Conservation (phyloP, 2,113 vertebrate genomes). For the Grus americana region DNA sequence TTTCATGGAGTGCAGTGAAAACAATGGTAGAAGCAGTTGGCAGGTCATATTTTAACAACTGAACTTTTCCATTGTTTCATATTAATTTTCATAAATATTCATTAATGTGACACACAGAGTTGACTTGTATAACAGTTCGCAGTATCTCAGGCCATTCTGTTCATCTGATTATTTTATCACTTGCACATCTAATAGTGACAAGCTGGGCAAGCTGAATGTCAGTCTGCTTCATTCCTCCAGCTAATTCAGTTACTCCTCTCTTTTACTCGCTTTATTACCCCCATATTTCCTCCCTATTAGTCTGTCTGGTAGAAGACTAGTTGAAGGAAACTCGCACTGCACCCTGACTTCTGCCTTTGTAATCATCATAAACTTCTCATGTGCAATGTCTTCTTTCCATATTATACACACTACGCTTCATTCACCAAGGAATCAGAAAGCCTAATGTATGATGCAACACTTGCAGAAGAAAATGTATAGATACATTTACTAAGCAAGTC, state of each 20-base stretch:
- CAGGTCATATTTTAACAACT: slow-evolving; percentile 10
- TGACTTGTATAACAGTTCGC: slow-evolving; percentile 2
- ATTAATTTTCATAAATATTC: slow-evolving; percentile 38
- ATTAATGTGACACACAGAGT: neutral
- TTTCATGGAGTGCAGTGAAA: neutral
- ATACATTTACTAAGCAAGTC: neutral
- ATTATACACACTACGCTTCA: neutral
- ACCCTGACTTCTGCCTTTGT: neutral
- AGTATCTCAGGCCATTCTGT: neutral
- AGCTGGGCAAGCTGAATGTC: neutral
- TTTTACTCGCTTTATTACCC: neutral
- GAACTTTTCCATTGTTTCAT: slow-evolving; percentile 15
- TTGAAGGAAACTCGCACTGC: neutral
- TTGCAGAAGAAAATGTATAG: neutral
- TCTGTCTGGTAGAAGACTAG: neutral
- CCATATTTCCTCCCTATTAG: neutral
- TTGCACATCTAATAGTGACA: neutral
- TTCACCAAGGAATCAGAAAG: neutral
- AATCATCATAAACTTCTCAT: neutral
- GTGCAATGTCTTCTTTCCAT: neutral
- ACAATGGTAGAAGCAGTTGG: slow-evolving; percentile 17
- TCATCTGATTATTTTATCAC: neutral
- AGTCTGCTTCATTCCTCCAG: neutral
- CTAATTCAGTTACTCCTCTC: neutral
- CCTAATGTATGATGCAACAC: neutral